phyloP scores from a whole-genome alignment of 2,888 invertebrate genomes.

The Phytoseiulus persimilis region DNA sequence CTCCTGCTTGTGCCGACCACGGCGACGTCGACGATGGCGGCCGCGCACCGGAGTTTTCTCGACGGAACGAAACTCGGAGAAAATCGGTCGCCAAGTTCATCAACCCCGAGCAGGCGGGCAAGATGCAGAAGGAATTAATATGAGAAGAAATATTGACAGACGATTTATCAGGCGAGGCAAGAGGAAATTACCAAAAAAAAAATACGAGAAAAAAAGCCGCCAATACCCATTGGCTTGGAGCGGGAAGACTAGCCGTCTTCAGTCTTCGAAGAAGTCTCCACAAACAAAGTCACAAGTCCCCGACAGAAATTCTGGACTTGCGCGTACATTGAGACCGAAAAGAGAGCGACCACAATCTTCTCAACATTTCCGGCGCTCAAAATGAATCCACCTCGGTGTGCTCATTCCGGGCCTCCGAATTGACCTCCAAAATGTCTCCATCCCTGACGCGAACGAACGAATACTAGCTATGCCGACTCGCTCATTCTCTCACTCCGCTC shows the following conservation, averaged over 20 bases:
- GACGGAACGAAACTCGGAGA: background rate
- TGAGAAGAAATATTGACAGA: slow-evolving; percentile 27
- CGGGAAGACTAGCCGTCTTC: background rate
- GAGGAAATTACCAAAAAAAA: slow-evolving; percentile 13
- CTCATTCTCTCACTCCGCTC: no score
- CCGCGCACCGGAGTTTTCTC: background rate
- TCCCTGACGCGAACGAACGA: no score
- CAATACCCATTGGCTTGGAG: background rate
- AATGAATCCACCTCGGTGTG: no score
- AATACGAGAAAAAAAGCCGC: background rate
- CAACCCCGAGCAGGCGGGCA: slow-evolving; percentile 5
- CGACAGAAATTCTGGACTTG: background rate
- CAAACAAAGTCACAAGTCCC: background rate
- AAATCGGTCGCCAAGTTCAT: slow-evolving; percentile 5
- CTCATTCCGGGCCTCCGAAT: no score
- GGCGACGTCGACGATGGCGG: background rate
- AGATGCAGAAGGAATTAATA: slow-evolving; percentile 19
- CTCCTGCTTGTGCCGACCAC: background rate
- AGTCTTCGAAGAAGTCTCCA: background rate
- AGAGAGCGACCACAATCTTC: no score
- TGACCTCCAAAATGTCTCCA: no score
- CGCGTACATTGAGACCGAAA: background rate
- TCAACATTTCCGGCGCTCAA: no score
- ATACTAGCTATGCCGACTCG: no score
- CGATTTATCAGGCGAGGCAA: slow-evolving; percentile 29